Conservation (phyloP, 2,888 invertebrate genomes). For the Athalia cordata region DNA sequence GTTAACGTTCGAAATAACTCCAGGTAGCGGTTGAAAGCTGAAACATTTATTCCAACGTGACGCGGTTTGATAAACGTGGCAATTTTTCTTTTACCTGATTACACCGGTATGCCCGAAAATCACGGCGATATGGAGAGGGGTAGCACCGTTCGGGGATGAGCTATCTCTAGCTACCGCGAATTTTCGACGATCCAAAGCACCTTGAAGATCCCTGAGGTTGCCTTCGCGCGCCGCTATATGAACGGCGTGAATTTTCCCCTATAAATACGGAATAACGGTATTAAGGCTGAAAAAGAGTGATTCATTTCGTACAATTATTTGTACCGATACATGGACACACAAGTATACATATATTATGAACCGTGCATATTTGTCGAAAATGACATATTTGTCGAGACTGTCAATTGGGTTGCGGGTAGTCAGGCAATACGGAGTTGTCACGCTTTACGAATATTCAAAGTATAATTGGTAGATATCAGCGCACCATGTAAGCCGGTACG, state of each 20-base stretch:
- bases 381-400: too few species aligned
- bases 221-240: conserved; percentile 91
- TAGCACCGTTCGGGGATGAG: conserved; percentile 87
- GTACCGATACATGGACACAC: too few species aligned
- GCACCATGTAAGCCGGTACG: conserved; percentile 91
- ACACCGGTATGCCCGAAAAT: conserved; percentile 86
- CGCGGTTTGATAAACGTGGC: neutral
- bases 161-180: conserved; percentile 92
- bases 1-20: too few species aligned
- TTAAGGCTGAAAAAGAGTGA: neutral
- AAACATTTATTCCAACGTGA: neutral
- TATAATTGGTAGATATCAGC: conserved; percentile 47
- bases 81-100: conserved; percentile 61
- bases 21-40: too few species aligned
- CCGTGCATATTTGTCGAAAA: too few species aligned
- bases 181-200: conserved; percentile 90
- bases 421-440: too few species aligned
- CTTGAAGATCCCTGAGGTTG: conserved; percentile 88
- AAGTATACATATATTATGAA: too few species aligned
- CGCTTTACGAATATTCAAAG: too few species aligned
- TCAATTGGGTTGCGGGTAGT: too few species aligned
- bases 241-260: conserved; percentile 93
- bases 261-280: conserved; percentile 51
- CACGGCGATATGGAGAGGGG: conserved; percentile 91
- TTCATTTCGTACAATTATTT: too few species aligned